phyloP scores from a whole-genome alignment of 2,888 invertebrate species.

The Calameuta filiformis region DNA sequence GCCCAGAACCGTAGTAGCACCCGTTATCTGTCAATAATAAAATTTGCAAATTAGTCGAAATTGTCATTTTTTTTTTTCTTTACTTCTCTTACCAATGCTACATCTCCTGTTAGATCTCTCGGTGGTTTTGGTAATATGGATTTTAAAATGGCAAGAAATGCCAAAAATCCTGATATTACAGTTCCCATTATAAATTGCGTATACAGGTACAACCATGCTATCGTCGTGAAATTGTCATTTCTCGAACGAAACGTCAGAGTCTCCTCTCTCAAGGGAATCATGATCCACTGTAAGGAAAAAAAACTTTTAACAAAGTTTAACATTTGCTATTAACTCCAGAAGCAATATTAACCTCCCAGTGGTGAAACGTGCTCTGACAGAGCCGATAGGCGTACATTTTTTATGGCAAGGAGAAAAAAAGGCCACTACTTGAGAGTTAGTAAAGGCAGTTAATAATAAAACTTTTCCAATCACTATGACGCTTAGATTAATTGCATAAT shows the following conservation, averaged over 20 bases:
- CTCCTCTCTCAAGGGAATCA: slow-evolving; percentile 45
- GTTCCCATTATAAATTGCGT: slow-evolving; percentile 51
- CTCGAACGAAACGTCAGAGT: slow-evolving; percentile 29
- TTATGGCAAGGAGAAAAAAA: not conserved
- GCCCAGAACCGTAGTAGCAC: slow-evolving; percentile 51
- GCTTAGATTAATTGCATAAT: not conserved
- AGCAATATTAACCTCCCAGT: not conserved
- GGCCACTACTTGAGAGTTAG: not conserved
- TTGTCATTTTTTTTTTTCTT: slow-evolving; percentile 1
- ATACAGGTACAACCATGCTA: slow-evolving; percentile 50
- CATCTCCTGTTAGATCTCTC: slow-evolving; percentile 52
- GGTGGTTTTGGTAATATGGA: slow-evolving; percentile 58
- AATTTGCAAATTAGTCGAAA: not conserved
- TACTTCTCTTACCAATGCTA: slow-evolving; percentile 52
- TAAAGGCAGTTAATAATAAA: not conserved
- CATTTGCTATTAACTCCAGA: not conserved
- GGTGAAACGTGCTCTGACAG: not conserved
- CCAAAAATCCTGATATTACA: slow-evolving; percentile 41
- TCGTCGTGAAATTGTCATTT: slow-evolving; percentile 39
- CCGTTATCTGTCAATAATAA: slow-evolving; percentile 45
- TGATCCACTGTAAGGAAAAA: slow-evolving; percentile 39
- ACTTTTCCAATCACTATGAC: not conserved
- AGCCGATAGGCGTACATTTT: not conserved
- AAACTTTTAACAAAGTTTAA: not conserved
- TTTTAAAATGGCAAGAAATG: slow-evolving; percentile 44